Conservation (phyloP, 35 echinoderm and acorn worm genomes). For the Ophioderma brevispina region DNA sequence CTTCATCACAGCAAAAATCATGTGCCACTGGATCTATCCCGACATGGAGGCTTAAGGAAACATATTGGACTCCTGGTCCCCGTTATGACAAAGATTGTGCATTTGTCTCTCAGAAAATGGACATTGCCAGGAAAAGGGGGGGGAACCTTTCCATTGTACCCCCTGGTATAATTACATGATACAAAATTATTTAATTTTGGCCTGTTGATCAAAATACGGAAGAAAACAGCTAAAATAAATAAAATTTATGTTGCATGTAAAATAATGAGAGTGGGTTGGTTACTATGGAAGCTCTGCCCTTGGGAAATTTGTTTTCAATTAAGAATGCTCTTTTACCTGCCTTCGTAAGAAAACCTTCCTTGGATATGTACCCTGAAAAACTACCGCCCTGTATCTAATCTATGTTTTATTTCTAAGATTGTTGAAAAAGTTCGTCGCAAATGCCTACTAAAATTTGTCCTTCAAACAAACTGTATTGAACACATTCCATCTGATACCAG, state of each 20-base stretch:
- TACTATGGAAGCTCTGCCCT: too few relatives aligned
- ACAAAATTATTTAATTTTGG: too few relatives aligned
- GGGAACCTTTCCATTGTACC: too few relatives aligned
- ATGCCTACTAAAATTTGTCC: not conserved
- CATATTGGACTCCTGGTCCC: not conserved
- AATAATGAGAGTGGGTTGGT: too few relatives aligned
- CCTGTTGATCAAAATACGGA: too few relatives aligned
- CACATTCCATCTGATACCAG: slow-evolving; percentile 53
- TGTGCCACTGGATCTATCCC: slow-evolving; percentile 20
- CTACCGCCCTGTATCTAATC: slow-evolving; percentile 52
- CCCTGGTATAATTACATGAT: too few relatives aligned
- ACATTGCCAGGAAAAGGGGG: slow-evolving; percentile 27
- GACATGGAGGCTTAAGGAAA: slow-evolving; percentile 26
- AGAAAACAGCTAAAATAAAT: too few relatives aligned
- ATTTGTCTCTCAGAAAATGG: slow-evolving; percentile 11
- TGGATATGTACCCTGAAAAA: slow-evolving; percentile 36
- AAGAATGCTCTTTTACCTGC: slow-evolving; percentile 17
- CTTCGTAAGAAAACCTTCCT: slow-evolving; percentile 15
- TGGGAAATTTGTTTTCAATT: too few relatives aligned
- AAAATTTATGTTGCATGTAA: too few relatives aligned
- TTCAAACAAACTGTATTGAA: slow-evolving; percentile 56
- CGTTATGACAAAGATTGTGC: slow-evolving; percentile 30
- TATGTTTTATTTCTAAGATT: slow-evolving; percentile 28
- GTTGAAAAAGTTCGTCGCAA: slow-evolving; percentile 18
- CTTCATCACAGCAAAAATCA: slow-evolving; percentile 12